Evolutionary conservation across 1,140 invertebrate genomes (phyloP).

Genomic region (Sitodiplosis mosellana): DNA sequence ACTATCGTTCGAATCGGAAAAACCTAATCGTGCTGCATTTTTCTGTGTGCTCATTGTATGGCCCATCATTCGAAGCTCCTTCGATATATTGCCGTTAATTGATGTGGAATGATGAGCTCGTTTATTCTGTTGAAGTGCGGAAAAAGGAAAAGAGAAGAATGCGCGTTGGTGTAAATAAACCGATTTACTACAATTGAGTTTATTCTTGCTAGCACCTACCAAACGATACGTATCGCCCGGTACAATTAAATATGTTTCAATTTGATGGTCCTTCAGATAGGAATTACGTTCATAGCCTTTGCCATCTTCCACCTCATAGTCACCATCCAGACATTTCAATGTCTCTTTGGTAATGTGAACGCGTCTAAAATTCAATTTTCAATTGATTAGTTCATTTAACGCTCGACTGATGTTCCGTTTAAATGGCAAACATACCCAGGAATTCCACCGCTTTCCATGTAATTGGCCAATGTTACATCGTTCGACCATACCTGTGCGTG

Average conservation of each 20-base stretch:
- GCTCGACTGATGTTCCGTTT: background rate
- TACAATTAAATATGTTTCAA: constrained; percentile 82
- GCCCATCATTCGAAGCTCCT: constrained; percentile 75
- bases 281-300: constrained; percentile 63
- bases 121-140: constrained; percentile 21
- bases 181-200: background rate
- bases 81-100: constrained; percentile 61
- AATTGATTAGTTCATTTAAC: background rate
- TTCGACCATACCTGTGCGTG: constrained; percentile 70
- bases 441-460: constrained; percentile 89
- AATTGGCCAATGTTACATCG: constrained; percentile 86
- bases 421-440: constrained; percentile 50
- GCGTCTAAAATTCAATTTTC: constrained; percentile 35
- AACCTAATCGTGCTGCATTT: constrained; percentile 46
- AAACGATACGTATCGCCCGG: constrained; percentile 48
- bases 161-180: background rate
- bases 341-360: constrained; percentile 93
- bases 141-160: constrained; percentile 4
- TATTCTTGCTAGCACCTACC: constrained; percentile 24
- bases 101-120: constrained; percentile 37
- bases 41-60: constrained; percentile 43
- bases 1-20: constrained; percentile 34
- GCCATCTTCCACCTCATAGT: constrained; percentile 81
- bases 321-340: constrained; percentile 59
- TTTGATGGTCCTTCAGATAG: constrained; percentile 80